These are phyloP conservation scores for Portevinia maculata DNA, from an alignment of 2,888 invertebrate genomes.

Conservation along the genomic window DNA sequence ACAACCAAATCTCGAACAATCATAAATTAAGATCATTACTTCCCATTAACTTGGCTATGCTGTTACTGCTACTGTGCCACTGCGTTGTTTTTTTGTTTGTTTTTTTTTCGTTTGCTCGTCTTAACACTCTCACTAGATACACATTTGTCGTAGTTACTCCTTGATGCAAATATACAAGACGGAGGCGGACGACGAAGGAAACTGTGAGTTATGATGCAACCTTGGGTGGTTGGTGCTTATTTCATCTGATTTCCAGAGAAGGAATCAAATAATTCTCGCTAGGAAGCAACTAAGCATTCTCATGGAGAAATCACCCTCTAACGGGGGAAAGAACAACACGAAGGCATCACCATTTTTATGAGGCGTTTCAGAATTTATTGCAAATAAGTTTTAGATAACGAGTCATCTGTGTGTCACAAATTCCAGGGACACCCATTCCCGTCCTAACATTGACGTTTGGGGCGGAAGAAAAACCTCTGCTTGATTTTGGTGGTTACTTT, in stretches of 20 bases:
- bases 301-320: slow-evolving; percentile 15
- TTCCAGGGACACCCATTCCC: slow-evolving; percentile 72
- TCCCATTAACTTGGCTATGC: slow-evolving; percentile 51
- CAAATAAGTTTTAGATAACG: slow-evolving; percentile 78
- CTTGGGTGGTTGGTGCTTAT: slow-evolving; percentile 52
- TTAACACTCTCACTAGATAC: slow-evolving; percentile 22
- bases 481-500: slow-evolving; percentile 51
- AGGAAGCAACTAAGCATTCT: slow-evolving; percentile 47
- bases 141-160: neutral
- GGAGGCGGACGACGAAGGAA: slow-evolving; percentile 15
- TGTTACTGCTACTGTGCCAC: slow-evolving; percentile 10
- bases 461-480: slow-evolving; percentile 40
- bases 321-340: slow-evolving; percentile 38
- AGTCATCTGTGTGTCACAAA: slow-evolving; percentile 78
- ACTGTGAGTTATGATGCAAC: slow-evolving; percentile 61
- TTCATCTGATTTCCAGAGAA: slow-evolving; percentile 57
- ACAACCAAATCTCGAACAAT: slow-evolving; percentile 62
- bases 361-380: slow-evolving; percentile 78
- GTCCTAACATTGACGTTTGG: neutral
- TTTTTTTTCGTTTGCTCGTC: slow-evolving; percentile 8
- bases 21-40: slow-evolving; percentile 73
- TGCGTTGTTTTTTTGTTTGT: no score
- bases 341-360: slow-evolving; percentile 77
- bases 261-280: slow-evolving; percentile 62
- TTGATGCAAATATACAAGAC: slow-evolving; percentile 64